Percentiles rank a stretch among this genome's conserved stretches.
Conservation (phyloP, 1,140 invertebrate species). For the Drosophila dunni region DNA sequence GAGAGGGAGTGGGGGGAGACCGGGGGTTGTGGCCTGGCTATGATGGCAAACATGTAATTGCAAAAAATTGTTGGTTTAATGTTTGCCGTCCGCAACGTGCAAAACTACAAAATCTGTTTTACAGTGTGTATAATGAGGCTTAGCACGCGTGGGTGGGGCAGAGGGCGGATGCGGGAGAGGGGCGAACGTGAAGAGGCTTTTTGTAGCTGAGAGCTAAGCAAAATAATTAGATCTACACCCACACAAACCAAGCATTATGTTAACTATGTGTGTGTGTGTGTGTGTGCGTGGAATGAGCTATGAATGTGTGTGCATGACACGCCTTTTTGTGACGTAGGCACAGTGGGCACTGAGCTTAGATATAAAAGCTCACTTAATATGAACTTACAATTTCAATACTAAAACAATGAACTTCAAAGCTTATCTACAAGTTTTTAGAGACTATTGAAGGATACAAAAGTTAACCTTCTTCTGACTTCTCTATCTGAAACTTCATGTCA, state of each 20-base stretch:
- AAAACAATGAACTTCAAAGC: too few species aligned
- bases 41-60: conserved; percentile 23
- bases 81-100: conserved; percentile 29
- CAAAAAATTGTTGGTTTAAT: conserved; percentile 33
- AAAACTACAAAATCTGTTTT: conserved; percentile 34
- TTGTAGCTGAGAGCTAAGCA: conserved; percentile 6
- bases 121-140: conserved; percentile 30
- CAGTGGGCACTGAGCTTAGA: conserved; percentile 4
- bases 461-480: too few species aligned
- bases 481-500: too few species aligned
- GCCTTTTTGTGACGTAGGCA: neutral
- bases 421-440: too few species aligned
- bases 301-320: conserved; percentile 17
- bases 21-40: neutral
- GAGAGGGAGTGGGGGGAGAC: neutral
- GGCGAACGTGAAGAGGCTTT: neutral
- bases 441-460: too few species aligned
- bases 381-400: too few species aligned
- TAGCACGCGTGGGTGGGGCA: neutral
- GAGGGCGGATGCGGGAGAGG: neutral
- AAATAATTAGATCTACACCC: conserved; percentile 35
- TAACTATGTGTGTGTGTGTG: neutral
- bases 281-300: conserved; percentile 7
- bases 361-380: too few species aligned
- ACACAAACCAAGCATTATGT: conserved; percentile 6